Percentiles rank a stretch among this genome's conserved stretches.
Evolutionary conservation across 1,140 invertebrate genomes (phyloP).

Genomic region (Drosophila murphyi): DNA sequence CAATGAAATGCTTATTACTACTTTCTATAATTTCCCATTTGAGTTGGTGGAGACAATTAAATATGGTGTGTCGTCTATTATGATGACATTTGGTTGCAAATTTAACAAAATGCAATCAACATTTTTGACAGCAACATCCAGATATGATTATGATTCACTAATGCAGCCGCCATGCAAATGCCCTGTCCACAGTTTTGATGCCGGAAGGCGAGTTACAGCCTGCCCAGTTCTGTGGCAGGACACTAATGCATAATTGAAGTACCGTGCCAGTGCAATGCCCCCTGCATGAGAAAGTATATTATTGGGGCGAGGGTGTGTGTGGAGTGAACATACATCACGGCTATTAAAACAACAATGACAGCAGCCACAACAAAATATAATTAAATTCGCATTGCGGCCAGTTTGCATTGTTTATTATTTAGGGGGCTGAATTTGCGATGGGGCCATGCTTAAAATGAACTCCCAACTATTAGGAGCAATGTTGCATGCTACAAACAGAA

Average conservation of each 20-base stretch:
- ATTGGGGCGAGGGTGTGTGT: not conserved
- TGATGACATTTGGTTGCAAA: not conserved
- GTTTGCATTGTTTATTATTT: constrained; percentile 21
- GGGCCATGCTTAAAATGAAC: constrained; percentile 25
- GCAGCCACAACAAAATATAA: constrained; percentile 34
- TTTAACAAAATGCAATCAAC: constrained; percentile 3
- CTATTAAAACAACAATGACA: constrained; percentile 41
- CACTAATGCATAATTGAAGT: not conserved
- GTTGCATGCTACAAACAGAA: constrained; percentile 23
- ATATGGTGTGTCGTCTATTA: not conserved
- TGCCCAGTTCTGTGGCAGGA: not conserved
- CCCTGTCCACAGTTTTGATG: not conserved
- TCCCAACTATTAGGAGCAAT: constrained; percentile 32
- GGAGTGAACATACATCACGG: constrained; percentile 3
- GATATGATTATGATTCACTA: constrained; percentile 16
- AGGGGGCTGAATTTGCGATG: not conserved
- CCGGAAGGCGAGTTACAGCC: not conserved
- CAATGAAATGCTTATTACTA: constrained; percentile 4
- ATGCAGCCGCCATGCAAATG: not conserved
- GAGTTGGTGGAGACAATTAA: not conserved
- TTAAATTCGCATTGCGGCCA: constrained; percentile 30
- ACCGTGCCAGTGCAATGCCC: not conserved
- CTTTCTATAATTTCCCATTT: constrained; percentile 3
- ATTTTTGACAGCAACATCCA: not conserved
- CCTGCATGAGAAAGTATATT: no score